Base-by-base conservation (phyloP, 1,140 invertebrate species). In the Drosophila orosa region DNA sequence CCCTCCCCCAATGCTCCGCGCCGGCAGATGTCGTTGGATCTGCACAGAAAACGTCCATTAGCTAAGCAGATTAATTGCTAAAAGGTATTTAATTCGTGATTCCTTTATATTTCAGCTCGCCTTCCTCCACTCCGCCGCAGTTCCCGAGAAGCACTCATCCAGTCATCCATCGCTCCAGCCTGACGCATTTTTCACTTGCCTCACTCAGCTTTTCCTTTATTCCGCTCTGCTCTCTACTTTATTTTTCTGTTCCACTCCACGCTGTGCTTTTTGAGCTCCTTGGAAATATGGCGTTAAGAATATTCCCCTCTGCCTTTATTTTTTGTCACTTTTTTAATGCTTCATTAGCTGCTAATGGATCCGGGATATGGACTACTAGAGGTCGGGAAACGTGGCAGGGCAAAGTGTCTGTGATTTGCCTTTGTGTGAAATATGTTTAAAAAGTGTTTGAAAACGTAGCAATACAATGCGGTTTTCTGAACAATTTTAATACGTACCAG, bases 31-130 rank as follows among this genome's bases (percentile, higher is more conserved):
- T 48, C 37, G 39, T 35, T 17, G 35, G 69, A 63, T 86, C 78
- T 75, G 59, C 82, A 83, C 82, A 80, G 84, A 80, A 87, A 87
- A 80, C 84, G 83, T 87, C 83, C 83, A 87, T 87, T 87, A 87
- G 83, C 83, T 87, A 87, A 87, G 83, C 84, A 87, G 83, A 87
- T 87, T 87, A 87, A 87, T 87, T 87, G 83, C 83, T 87, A 87
- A 87, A 87, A 87, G 83, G 83, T 87, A 87, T 87, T 87, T 87
- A 87, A 87, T 87, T 87, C 83, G 84, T 77, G 80, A 83, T 77
- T 85, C 83, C 87, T 87, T 89, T 87, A 89, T 89, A 87, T 87
- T 83, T 77, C 60, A 50, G 40, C 31, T 47, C 54, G 45, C 60
- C 72, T 67, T 47, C 56, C 58, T 37, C 50, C 39, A 24, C 31